These are phyloP conservation scores for Tetrax tetrax DNA, from an alignment of 2,113 vertebrate species.

Conservation along the genomic window DNA sequence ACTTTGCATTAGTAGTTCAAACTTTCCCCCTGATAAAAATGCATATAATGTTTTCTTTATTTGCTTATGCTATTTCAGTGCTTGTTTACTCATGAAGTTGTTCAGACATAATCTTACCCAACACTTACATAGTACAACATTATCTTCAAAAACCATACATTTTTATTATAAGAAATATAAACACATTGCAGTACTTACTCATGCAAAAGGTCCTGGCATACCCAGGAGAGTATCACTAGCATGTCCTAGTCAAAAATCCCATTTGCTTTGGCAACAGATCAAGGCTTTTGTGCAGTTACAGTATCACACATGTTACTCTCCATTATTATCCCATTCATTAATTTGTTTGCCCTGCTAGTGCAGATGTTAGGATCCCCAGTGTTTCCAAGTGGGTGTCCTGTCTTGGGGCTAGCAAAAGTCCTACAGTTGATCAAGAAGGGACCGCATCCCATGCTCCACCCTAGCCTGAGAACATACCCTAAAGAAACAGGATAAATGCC, in stretches of 20 bases:
- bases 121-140: not conserved
- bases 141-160: not conserved
- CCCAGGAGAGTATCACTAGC: not conserved
- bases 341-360: not conserved
- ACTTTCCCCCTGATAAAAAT: not conserved
- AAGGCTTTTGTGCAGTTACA: not conserved
- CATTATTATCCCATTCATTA: not conserved
- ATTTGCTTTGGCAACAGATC: not conserved
- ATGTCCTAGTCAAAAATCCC: not conserved
- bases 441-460: not conserved
- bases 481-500: not conserved
- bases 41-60: not conserved
- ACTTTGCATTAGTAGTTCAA: not conserved
- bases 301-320: not conserved
- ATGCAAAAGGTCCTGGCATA: not conserved
- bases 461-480: not conserved
- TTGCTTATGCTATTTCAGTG: not conserved
- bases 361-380: not conserved
- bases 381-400: not conserved
- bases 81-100: not conserved
- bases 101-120: not conserved
- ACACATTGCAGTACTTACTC: not conserved
- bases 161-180: conserved; percentile 13
- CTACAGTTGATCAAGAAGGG: not conserved
- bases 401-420: not conserved